Conservation (phyloP, 2,888 invertebrate species). For the Flexamia atlantica region DNA sequence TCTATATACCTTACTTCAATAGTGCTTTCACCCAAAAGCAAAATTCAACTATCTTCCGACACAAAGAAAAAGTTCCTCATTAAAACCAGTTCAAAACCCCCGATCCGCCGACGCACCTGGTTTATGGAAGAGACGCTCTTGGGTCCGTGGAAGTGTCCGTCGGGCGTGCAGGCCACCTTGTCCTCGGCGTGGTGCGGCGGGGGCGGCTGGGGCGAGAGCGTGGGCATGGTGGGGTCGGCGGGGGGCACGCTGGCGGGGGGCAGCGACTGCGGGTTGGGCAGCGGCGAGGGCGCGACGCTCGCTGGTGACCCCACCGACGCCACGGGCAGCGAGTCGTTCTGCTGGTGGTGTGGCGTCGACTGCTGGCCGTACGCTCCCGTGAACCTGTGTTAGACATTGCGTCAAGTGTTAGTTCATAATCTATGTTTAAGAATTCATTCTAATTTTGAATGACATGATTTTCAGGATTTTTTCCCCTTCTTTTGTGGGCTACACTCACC, state of each 20-base stretch:
- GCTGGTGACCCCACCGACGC: constrained; percentile 80
- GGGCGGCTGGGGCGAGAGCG: constrained; percentile 82
- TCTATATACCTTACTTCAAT: too few relatives aligned
- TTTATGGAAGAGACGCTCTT: constrained; percentile 74
- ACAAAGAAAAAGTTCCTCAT: too few relatives aligned
- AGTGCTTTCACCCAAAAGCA: too few relatives aligned
- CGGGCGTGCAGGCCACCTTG: constrained; percentile 72
- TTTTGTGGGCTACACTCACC: too few relatives aligned
- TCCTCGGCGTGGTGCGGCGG: constrained; percentile 68
- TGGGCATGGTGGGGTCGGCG: constrained; percentile 83
- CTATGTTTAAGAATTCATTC: too few relatives aligned
- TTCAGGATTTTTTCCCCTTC: too few relatives aligned
- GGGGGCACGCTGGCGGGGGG: constrained; percentile 83
- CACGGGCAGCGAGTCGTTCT: constrained; percentile 74
- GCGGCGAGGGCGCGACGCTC: constrained; percentile 83
- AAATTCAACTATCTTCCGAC: too few relatives aligned
- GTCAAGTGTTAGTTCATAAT: too few relatives aligned
- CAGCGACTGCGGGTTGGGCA: constrained; percentile 82
- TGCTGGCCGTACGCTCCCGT: constrained; percentile 58
- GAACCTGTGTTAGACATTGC: constrained; percentile 16
- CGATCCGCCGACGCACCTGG: constrained; percentile 69
- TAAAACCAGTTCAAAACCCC: too few relatives aligned
- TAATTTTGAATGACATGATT: too few relatives aligned
- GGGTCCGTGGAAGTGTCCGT: constrained; percentile 73
- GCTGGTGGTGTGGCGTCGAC: constrained; percentile 66